Evolutionary conservation across 2,797 vertebrate species (phyloP).

Genomic region (Squalus acanthias): DNA sequence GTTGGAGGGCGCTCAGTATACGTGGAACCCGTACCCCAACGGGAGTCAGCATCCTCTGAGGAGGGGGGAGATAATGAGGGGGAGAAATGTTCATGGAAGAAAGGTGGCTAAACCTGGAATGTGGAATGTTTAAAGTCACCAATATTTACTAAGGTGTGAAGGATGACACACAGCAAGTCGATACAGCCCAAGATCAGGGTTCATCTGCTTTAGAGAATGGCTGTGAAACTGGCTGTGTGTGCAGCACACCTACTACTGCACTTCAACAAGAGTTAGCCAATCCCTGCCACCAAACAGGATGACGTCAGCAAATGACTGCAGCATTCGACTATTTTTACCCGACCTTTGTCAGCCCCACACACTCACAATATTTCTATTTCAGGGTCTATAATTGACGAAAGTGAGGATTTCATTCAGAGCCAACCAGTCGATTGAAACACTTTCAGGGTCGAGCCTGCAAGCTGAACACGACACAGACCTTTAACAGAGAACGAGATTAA

Average conservation of each 20-base stretch:
- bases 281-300: neutral
- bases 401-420: neutral
- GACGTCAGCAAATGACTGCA: conserved; percentile 9
- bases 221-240: neutral
- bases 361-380: conserved; percentile 4
- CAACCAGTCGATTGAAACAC: neutral
- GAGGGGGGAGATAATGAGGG: neutral
- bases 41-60: neutral
- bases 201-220: neutral
- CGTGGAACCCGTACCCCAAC: neutral
- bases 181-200: no score
- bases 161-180: neutral
- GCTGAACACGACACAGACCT: conserved; percentile 3
- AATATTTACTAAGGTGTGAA: neutral
- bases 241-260: neutral
- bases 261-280: neutral
- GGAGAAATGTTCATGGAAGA: neutral
- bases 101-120: neutral
- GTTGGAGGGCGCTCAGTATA: neutral
- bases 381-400: conserved; percentile 5
- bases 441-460: neutral
- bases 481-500: neutral
- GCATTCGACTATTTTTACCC: neutral
- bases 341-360: neutral
- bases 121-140: neutral